Base-by-base conservation (phyloP, 2,797 vertebrate genomes). In the Sebastes elongatus region DNA sequence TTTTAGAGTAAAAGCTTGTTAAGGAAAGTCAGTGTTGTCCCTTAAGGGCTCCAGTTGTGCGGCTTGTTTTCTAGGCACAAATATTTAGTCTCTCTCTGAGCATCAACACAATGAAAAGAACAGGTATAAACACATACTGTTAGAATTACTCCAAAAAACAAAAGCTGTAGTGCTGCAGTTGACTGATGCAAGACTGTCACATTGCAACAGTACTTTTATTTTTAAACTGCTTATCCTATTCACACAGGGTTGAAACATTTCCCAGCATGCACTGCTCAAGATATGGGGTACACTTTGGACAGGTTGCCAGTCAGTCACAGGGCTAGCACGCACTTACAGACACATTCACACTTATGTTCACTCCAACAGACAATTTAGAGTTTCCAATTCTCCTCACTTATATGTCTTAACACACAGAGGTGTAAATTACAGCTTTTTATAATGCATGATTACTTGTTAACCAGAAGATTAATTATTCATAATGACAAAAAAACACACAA, bases 401-500 rank as follows among this genome's bases (percentile, higher is more conserved):
- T 4, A 25, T 18, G 28, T 55, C 20, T 56, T 53, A 27, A 42
- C n/a, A 76, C 33, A 35, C 6, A 18, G 27, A 60, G 35, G 18
- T 66, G 32, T 13, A 60, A 23, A 38, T 2, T 23, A 16, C 30
- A 72, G 20, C 20, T 55, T 49, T 35, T 32, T 60, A 64, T 35
- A 80, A 25, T 53, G 20, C 14, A 66, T 56, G 62, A 52, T 75
- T 71, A 75, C 32, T 61, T 66, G 23, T 83, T 66, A 59, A 70
- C 49, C 53, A 73, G 46, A 69, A 11, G 22, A 80, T 77, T 7
- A 57, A 28, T 79, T 63, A 82, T 59, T 66, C 63, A 71, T 68
- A 16, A 42, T 42, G 61, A 85, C 60, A 71, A 52, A 81, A 80
- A 85, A 71, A 80, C 14, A 80, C 23, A 81, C 14, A 74, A 79